Evolutionary conservation across 37 sponge, comb jelly and placozoan species (phyloP), one percentile per base, ranked within the genome.

Genomic region (Haliclona indistincta): DNA sequence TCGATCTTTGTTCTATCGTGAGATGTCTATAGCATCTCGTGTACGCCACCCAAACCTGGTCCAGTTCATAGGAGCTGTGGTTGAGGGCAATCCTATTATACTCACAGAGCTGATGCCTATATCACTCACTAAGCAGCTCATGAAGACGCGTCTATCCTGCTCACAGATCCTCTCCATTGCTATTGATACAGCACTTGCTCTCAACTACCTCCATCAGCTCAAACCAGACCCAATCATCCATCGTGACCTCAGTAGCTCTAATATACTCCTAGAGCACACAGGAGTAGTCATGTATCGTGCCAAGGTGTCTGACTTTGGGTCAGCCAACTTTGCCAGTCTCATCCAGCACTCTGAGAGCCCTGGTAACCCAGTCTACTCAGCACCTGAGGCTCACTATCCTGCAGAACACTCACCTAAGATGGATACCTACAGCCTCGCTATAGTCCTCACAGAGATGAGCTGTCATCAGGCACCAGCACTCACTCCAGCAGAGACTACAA

Each of bases 201-300:
- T 86, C 35, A 72, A 79, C 35, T 86, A 86, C 73, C 67, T 86
- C 29, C 86, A 86, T 41, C 53, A 53, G 1, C 65, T 78, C 20
- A 44, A 20, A 37, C 86, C 86, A 29, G 62, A 71, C 10, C 86
- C 86, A 19, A 79, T 86, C 36, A 63, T 86, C 1, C 86, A 86
- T 63, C 44, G 86, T 25, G 86, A 86, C 37, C 65, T 86, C 70
- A 86, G 86, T 55, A 86, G 86, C 43, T 63, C 80, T 53, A 86
- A 84, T 63, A 73, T 84, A 6, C 53, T 84, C 11, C 63, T 84
- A 22, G 36, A 70, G 41, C 34, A 55, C 23, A 39, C 35, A 19
- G 68, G 69, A 0, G 28, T 3, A n/a, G 49, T 23, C 23, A 35
- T 6, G 0, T 76, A 78, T 77, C 22, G 34, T n/a, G 85, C 85